Base-by-base conservation (phyloP, 2,888 invertebrate genomes). In the Pseudococcus viburni region DNA sequence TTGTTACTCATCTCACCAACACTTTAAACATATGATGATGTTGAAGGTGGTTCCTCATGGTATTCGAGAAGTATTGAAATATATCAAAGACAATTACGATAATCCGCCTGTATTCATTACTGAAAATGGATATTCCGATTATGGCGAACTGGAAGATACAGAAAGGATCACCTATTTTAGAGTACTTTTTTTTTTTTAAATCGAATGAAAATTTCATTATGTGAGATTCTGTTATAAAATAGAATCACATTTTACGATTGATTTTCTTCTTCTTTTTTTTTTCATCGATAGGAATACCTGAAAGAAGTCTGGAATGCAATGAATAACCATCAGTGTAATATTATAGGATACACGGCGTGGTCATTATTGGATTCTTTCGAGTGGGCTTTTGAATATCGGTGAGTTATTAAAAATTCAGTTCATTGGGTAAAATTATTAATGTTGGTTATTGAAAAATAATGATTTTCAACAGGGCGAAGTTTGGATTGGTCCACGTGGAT, bases 341-440 rank as follows among this genome's bases (percentile, higher is more conserved):
- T 94, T 0, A 91, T 93, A 11, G 95, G 94, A 0, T 97, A 96
- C 91, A 94, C 95, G 0, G 94, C 94, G 87, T 96, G 96, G 96
- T 95, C 95, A 89, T 91, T 97, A n/a, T 93, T 96, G 92, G 96
- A 97, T 90, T 95, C 96, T 91, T 96, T 95, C 91, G 96, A 97
- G 91, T 96, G 96, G 96, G 93, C 93, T 89, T 92, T 93, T 73
- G 96, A 96, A 42, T 96, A 93, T 91, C 94, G 94, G 94, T 95
- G 93, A 94, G 64, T 8, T 51, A 9, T 51, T 51, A 1, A 12
- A 15, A 1, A 51, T 51, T 51, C 15, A 51, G 11, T 5, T 42
- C 42, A 42, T 5, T 8, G 42, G 6, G 1, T 42, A 8, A 42
- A 42, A 42, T 42, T 42, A 6, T 9, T 7, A 42, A 33, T 33